These are phyloP conservation scores for Echinometra lucunter DNA, from an alignment of 53 echinoderm and acorn worm species.

Conservation along the genomic window DNA sequence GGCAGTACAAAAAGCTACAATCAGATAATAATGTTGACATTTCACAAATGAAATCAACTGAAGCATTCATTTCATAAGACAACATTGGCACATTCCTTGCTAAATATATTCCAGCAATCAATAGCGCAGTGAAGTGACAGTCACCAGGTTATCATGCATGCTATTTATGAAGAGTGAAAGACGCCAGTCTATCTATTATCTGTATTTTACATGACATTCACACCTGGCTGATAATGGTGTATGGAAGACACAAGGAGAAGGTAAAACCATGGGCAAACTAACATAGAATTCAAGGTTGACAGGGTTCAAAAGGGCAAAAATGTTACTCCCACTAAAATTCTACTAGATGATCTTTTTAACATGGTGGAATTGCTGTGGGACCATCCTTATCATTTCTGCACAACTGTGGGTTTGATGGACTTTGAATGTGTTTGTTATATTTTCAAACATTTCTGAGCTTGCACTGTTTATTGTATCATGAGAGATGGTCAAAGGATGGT, in stretches of 20 bases:
- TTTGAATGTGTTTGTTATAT: no score
- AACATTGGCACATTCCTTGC: neutral
- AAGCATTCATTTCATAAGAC: neutral
- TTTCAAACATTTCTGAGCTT: neutral
- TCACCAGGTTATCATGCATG: neutral
- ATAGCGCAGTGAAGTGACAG: neutral
- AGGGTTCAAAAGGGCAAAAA: conserved; percentile 43
- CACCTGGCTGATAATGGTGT: conserved; percentile 17
- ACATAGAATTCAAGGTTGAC: conserved; percentile 54
- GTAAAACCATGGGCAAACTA: no score
- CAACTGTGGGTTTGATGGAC: neutral
- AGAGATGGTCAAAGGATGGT: no score
- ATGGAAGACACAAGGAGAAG: conserved; percentile 21
- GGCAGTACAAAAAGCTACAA: neutral
- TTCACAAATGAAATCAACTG: neutral
- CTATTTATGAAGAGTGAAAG: conserved; percentile 3
- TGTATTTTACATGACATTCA: conserved; percentile 28
- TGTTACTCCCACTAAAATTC: conserved; percentile 40
- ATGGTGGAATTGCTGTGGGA: neutral
- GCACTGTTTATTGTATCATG: neutral
- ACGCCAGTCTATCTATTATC: neutral
- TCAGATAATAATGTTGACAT: neutral
- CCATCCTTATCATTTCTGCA: neutral
- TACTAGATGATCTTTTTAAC: neutral
- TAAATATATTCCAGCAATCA: conserved; percentile 27